Evolutionary conservation across 2,888 invertebrate species (phyloP), one percentile per base, ranked within the genome.

Genomic region (Tridacna gigas): DNA sequence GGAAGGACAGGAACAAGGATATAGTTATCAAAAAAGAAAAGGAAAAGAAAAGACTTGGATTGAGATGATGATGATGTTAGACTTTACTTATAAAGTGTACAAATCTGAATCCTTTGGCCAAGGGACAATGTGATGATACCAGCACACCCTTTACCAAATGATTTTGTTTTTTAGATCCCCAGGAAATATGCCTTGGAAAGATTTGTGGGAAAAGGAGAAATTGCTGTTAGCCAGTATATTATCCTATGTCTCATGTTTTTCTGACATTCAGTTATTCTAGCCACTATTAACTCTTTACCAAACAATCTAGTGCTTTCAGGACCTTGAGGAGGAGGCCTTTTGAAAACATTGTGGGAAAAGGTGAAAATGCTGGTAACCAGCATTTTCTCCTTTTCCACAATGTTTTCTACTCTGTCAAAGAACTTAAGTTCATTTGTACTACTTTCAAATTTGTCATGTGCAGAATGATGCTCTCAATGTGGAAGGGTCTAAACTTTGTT

Each of bases 11-110:
- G 84, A 98, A 98, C 92, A 96, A 99, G 18, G 99, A 99, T 89
- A 96, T 98, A 0, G 99, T 99, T 0, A 96, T 98, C 88, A 99
- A 98, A 95, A 99, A 99, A 95, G 98, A 98, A 94, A 98, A 98
- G 92, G 98, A 99, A 92, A 99, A 99, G 93, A 97, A 97, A 80
- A 97, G 97, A 0, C 95, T 99, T 11, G 96, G 95, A 18, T 89
- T 95, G 0, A 90, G 89, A 88, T 93, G 90, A 87, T 15, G 47
- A 18, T 47, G 37, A 69, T 25, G 25, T 22, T 65, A 37, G 37
- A 37, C 37, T 37, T 4, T 37, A 7, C 37, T 7, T 2, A 37
- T 37, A 37, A 2, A 37, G 37, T 4, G 2, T 37, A 4, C 2
- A 37, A 37, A 37, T 37, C 37, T 37, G 3, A 37, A 37, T 37